Conservation (phyloP, 2,888 invertebrate species). For the Teinopalpus imperialis region DNA sequence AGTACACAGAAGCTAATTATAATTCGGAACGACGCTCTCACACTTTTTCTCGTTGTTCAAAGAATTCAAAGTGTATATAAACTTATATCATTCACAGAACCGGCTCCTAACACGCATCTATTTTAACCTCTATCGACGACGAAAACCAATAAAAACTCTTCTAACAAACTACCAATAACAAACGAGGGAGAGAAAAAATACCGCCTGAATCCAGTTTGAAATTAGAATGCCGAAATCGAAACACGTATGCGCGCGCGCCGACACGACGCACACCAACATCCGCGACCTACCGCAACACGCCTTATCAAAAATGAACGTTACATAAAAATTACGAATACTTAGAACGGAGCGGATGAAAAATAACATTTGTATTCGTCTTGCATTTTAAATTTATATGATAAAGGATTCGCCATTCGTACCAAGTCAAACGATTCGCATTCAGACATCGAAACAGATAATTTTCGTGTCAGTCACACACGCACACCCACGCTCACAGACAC, state of each 20-base stretch:
- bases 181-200: constrained; percentile 35
- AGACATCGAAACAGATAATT: constrained; percentile 62
- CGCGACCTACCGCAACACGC: constrained; percentile 63
- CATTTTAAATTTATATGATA: constrained; percentile 51
- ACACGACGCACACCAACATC: constrained; percentile 35
- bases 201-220: constrained; percentile 49
- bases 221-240: constrained; percentile 66
- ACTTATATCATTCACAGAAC: constrained; percentile 16
- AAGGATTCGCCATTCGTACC: constrained; percentile 43
- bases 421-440: constrained; percentile 52
- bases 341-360: constrained; percentile 33
- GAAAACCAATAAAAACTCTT: constrained; percentile 27
- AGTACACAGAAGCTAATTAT: constrained; percentile 9
- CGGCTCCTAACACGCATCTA: constrained; percentile 20
- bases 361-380: constrained; percentile 36
- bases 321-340: constrained; percentile 41
- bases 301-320: constrained; percentile 44
- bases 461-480: constrained; percentile 66
- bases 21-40: constrained; percentile 14
- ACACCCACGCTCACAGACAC: constrained; percentile 50
- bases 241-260: constrained; percentile 44
- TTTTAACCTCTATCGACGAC: constrained; percentile 6
- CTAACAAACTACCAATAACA: constrained; percentile 35
- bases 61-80: constrained; percentile 19
- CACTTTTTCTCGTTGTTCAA: constrained; percentile 16